A percentile compares a stretch with the other conserved stretches of the same genome.
These are phyloP conservation scores for Teleogryllus oceanicus DNA, from an alignment of 2,888 invertebrate species.

Conservation along the genomic window DNA sequence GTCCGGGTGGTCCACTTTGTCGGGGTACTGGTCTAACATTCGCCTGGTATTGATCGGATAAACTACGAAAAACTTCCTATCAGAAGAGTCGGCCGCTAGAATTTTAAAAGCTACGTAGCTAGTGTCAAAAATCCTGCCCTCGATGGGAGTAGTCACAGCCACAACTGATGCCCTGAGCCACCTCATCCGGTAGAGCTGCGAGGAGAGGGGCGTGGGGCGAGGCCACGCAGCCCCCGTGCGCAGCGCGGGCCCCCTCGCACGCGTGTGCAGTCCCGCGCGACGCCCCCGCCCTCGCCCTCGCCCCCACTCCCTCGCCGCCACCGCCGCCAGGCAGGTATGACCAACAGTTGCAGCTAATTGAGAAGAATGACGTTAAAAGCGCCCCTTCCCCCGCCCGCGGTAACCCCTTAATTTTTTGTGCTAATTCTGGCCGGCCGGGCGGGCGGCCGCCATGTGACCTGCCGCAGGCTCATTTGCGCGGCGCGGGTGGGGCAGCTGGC, in stretches of 20 bases:
- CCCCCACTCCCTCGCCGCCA: background rate
- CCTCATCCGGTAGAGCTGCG: no score
- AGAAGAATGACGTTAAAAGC: slow-evolving; percentile 18
- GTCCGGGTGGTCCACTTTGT: no score
- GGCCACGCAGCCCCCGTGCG: background rate
- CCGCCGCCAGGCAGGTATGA: background rate
- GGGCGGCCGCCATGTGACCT: background rate
- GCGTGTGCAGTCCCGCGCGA: background rate
- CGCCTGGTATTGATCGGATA: no score
- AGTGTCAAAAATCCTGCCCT: no score
- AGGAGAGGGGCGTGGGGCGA: no score
- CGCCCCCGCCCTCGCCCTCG: background rate
- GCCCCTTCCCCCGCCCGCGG: background rate
- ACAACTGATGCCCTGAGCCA: no score
- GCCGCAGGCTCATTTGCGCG: background rate
- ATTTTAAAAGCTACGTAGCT: no score
- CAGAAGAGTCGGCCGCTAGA: no score
- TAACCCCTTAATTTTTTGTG: slow-evolving; percentile 12
- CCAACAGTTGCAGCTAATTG: background rate
- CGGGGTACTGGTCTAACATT: no score
- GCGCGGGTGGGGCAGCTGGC: background rate
- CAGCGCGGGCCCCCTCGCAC: background rate
- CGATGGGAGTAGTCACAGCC: no score
- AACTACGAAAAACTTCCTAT: no score
- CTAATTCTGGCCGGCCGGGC: background rate